Evolutionary conservation across 2,888 invertebrate genomes (phyloP).

Genomic region (Stenotaenia linearis): DNA sequence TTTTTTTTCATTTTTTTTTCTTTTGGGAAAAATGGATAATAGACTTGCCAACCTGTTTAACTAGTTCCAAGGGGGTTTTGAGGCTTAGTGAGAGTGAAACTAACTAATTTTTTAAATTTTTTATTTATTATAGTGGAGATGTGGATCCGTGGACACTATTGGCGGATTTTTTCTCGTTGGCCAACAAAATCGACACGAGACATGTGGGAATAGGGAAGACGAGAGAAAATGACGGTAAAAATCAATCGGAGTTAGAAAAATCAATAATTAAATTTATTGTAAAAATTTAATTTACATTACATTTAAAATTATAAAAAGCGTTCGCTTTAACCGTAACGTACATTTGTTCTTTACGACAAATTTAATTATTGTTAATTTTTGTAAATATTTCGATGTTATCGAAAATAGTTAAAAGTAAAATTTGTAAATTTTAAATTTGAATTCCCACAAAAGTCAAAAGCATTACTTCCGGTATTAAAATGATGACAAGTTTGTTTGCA

Average conservation of each 20-base stretch:
- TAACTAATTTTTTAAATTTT: neutral
- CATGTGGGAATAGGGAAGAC: slow-evolving; percentile 53
- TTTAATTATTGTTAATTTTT: no score
- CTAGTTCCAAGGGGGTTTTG: neutral
- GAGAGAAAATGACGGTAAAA: slow-evolving; percentile 50
- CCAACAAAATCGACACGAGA: slow-evolving; percentile 62
- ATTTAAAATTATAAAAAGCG: no score
- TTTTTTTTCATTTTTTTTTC: neutral
- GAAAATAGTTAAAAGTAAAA: neutral
- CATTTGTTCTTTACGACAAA: no score
- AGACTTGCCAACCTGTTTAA: neutral
- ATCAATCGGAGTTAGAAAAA: no score
- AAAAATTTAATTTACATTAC: no score
- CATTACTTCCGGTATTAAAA: neutral
- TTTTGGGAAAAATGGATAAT: neutral
- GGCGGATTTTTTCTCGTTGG: slow-evolving; percentile 68
- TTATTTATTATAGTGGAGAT: neutral
- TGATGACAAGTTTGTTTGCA: neutral
- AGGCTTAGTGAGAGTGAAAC: neutral
- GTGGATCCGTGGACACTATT: slow-evolving; percentile 73
- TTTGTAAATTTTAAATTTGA: neutral
- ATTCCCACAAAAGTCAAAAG: neutral
- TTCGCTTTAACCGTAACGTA: no score
- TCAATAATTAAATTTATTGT: no score
- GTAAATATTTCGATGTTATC: no score